phyloP scores from a whole-genome alignment of 2,113 vertebrate species.

The Syrmaticus mikado region DNA sequence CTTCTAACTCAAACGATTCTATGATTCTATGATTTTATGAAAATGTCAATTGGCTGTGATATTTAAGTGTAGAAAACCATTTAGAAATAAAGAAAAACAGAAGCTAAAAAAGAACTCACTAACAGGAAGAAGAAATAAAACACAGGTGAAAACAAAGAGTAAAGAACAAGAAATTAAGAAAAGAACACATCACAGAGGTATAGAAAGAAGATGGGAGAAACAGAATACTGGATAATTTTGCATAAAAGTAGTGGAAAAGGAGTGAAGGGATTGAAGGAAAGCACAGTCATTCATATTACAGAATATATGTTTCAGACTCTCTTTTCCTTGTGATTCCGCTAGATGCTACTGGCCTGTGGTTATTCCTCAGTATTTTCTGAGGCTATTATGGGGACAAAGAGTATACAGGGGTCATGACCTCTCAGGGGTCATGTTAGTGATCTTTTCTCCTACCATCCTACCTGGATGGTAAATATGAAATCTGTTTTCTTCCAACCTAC shows the following conservation, averaged over 20 bases:
- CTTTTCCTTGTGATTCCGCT: fast-evolving
- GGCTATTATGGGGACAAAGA: not conserved
- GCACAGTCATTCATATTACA: not conserved
- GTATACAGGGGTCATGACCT: fast-evolving
- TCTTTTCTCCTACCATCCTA: not conserved
- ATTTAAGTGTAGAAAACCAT: not conserved
- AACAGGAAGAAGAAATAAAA: fast-evolving
- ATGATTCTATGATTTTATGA: too few relatives aligned
- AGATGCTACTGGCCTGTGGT: not conserved
- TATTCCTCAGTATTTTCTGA: too few relatives aligned
- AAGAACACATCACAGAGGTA: not conserved
- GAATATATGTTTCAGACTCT: fast-evolving
- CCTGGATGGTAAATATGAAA: not conserved
- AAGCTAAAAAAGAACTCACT: not conserved
- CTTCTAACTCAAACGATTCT: too few relatives aligned
- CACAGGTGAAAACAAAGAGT: fast-evolving
- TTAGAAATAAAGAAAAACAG: not conserved
- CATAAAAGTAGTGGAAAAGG: not conserved
- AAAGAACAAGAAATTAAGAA: not conserved
- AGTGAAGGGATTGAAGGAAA: not conserved
- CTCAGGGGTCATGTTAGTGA: fast-evolving
- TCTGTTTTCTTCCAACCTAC: not conserved
- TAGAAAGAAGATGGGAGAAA: not conserved
- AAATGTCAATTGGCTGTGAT: not conserved
- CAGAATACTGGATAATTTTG: not conserved